Evolutionary conservation across 2,113 vertebrate species (phyloP).

Genomic region (Tachuris rubrigastra): DNA sequence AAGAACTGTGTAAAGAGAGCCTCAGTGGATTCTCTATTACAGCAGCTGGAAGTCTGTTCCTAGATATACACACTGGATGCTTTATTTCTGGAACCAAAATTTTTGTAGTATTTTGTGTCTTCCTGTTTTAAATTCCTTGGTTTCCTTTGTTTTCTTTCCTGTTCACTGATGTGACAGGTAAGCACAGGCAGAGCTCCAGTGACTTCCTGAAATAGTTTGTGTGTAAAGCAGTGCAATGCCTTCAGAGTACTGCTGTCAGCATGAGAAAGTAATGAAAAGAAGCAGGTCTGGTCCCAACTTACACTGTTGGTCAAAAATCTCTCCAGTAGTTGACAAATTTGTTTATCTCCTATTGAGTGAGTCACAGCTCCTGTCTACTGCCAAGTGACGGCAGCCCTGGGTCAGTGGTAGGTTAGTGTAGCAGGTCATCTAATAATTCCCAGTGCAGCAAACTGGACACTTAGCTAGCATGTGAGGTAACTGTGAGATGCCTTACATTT

Average conservation of each 20-base stretch:
- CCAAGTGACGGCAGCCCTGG: not conserved
- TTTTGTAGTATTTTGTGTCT: not conserved
- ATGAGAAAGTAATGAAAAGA: not conserved
- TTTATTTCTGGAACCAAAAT: not conserved
- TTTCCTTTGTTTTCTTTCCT: not conserved
- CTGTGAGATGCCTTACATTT: not conserved
- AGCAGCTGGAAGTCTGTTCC: not conserved
- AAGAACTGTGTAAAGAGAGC: not conserved
- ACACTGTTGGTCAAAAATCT: not conserved
- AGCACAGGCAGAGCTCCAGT: not conserved
- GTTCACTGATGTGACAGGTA: not conserved
- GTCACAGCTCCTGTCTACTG: not conserved
- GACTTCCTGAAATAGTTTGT: not conserved
- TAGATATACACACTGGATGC: not conserved
- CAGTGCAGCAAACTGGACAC: not conserved
- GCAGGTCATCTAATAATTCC: not conserved
- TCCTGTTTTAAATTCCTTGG: not conserved
- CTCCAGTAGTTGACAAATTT: constrained; percentile 1
- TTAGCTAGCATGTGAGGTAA: not conserved
- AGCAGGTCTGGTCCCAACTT: not conserved
- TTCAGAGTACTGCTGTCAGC: not conserved
- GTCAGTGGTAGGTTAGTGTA: constrained; percentile 3
- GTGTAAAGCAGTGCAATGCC: not conserved
- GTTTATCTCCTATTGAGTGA: not conserved
- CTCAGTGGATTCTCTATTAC: not conserved